Percentiles rank a stretch among this genome's conserved stretches.
Evolutionary conservation across 2,797 vertebrate species (phyloP).

Genomic region (Sorex maritimensis): DNA sequence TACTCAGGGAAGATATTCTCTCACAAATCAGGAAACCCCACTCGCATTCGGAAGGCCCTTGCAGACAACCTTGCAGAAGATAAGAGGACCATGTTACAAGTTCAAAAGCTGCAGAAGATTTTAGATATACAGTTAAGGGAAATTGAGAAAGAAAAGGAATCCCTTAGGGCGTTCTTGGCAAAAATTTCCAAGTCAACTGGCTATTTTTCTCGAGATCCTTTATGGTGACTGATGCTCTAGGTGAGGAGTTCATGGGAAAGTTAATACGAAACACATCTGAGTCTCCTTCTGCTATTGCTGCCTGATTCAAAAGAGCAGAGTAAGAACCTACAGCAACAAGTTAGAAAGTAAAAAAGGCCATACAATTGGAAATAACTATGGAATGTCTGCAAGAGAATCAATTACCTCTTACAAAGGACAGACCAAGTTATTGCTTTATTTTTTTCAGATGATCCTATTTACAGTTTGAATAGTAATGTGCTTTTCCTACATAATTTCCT

Average conservation of each 20-base stretch:
- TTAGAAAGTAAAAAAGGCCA: constrained; percentile 38
- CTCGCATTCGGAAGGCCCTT: constrained; percentile 31
- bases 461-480: constrained; percentile 9
- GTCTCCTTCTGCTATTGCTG: background rate
- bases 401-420: background rate
- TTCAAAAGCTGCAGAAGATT: constrained; percentile 75
- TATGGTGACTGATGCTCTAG: constrained; percentile 49
- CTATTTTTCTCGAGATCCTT: constrained; percentile 52
- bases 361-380: constrained; percentile 26
- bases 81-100: constrained; percentile 56
- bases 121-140: constrained; percentile 61
- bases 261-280: background rate
- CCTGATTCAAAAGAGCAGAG: constrained; percentile 16
- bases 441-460: constrained; percentile 14
- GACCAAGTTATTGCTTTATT: background rate
- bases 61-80: constrained; percentile 77
- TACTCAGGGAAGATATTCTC: background rate
- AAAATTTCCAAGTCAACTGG: constrained; percentile 73
- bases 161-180: constrained; percentile 51
- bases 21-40: background rate
- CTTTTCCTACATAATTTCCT: background rate
- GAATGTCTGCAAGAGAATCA: background rate
- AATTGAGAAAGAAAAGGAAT: constrained; percentile 72
- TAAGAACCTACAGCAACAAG: background rate
- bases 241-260: constrained; percentile 4